Conservation (phyloP, 2,888 invertebrate species). For the Harmothoe impar region DNA sequence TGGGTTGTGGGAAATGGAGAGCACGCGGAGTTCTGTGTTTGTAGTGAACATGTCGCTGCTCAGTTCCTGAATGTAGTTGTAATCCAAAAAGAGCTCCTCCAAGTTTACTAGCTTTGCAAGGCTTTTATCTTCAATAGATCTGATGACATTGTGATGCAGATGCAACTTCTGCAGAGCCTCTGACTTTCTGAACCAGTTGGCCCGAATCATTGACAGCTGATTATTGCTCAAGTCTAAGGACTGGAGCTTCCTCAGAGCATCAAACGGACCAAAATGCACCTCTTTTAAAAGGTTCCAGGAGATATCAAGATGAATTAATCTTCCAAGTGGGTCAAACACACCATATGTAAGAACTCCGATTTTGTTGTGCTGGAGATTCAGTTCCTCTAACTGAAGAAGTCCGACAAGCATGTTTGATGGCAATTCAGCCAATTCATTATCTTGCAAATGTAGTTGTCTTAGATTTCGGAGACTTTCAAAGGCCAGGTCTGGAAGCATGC, state of each 20-base stretch:
- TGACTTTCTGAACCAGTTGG: conserved; percentile 35
- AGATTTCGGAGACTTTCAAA: conserved; percentile 4
- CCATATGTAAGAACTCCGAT: conserved; percentile 43
- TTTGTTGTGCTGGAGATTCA: conserved; percentile 12
- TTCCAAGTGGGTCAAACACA: conserved; percentile 40
- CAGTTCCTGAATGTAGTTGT: conserved; percentile 25
- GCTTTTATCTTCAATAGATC: conserved; percentile 31
- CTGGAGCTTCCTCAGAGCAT: conserved; percentile 6
- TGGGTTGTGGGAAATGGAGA: conserved; percentile 46
- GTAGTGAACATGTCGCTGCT: neutral
- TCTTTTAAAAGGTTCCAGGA: neutral
- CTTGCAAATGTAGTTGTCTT: neutral
- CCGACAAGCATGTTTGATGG: conserved; percentile 24
- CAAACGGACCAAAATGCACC: conserved; percentile 41
- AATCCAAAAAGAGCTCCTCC: neutral
- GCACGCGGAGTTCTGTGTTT: neutral
- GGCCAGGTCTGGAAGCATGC: neutral
- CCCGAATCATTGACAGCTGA: neutral
- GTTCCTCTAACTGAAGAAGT: neutral
- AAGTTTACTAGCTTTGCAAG: neutral
- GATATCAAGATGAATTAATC: neutral
- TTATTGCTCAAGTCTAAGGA: conserved; percentile 19
- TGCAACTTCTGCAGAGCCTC: neutral
- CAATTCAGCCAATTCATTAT: conserved; percentile 7
- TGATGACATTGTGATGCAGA: conserved; percentile 19